Percentiles rank a stretch among this genome's conserved stretches.
Evolutionary conservation across 2,888 invertebrate genomes (phyloP).

Genomic region (Eupithecia subumbrata): DNA sequence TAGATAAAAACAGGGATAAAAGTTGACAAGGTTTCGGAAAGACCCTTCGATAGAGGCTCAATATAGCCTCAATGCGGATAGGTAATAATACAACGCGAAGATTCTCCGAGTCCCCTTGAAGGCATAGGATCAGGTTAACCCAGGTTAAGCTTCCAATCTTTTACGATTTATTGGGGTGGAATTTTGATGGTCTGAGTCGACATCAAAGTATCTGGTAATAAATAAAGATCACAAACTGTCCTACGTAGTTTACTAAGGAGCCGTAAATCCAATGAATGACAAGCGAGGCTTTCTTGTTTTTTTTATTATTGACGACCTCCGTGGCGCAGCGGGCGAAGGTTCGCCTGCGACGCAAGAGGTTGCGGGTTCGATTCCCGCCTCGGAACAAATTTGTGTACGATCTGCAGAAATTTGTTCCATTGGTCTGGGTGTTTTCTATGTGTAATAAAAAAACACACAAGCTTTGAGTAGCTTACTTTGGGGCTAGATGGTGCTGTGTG

Average conservation of each 20-base stretch:
- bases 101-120: slow-evolving; percentile 21
- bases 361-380: too few relatives aligned
- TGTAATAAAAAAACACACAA: too few relatives aligned
- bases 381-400: too few relatives aligned
- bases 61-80: slow-evolving; percentile 16
- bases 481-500: too few relatives aligned
- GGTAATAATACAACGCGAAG: slow-evolving; percentile 29
- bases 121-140: slow-evolving; percentile 5
- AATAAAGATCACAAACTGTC: slow-evolving; percentile 1
- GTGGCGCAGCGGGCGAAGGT: too few relatives aligned
- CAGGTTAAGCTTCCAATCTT: slow-evolving; percentile 32
- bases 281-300: background rate
- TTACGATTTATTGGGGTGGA: slow-evolving; percentile 35
- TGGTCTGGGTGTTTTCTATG: too few relatives aligned
- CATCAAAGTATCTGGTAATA: slow-evolving; percentile 8
- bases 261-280: background rate
- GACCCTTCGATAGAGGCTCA: slow-evolving; percentile 12
- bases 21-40: slow-evolving; percentile 19
- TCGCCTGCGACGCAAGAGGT: too few relatives aligned
- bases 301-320: too few relatives aligned
- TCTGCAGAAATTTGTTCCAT: too few relatives aligned
- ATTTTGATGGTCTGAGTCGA: slow-evolving; percentile 11
- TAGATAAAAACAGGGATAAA: slow-evolving; percentile 18
- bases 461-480: too few relatives aligned
- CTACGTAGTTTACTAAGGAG: too few relatives aligned